Conservation (phyloP, 2,113 vertebrate species). For the Galemys pyrenaicus region DNA sequence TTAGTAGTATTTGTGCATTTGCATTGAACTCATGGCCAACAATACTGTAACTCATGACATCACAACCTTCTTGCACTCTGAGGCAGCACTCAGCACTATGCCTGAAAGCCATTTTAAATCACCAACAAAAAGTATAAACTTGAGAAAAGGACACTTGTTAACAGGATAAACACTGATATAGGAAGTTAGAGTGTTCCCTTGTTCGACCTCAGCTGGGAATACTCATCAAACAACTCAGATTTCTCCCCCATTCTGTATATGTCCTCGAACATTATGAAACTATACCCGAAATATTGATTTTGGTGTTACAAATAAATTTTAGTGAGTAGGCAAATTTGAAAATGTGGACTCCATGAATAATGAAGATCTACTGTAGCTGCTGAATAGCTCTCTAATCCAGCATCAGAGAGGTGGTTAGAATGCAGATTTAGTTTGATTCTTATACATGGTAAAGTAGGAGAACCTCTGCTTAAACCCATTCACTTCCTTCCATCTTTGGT, state of each 20-base stretch:
- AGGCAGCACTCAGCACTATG: background rate
- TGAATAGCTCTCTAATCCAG: background rate
- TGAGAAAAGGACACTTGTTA: background rate
- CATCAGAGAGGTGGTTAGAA: background rate
- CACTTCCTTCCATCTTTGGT: background rate
- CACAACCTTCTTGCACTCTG: background rate
- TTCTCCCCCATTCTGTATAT: background rate
- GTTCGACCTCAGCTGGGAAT: too few relatives aligned
- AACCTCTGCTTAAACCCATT: background rate
- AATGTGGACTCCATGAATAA: background rate
- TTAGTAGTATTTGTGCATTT: background rate
- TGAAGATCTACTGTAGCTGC: background rate
- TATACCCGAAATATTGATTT: background rate
- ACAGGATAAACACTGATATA: background rate
- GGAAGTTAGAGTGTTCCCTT: background rate
- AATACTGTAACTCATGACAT: background rate
- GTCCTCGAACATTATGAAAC: background rate
- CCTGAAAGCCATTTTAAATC: background rate
- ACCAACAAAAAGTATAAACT: background rate
- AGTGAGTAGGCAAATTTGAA: background rate
- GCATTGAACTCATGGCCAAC: background rate
- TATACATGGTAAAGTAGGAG: background rate
- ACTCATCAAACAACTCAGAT: background rate
- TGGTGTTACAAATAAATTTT: background rate
- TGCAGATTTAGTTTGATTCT: background rate